Evolutionary conservation across 2,113 vertebrate species (phyloP).

Genomic region (Grammomys dolichurus): DNA sequence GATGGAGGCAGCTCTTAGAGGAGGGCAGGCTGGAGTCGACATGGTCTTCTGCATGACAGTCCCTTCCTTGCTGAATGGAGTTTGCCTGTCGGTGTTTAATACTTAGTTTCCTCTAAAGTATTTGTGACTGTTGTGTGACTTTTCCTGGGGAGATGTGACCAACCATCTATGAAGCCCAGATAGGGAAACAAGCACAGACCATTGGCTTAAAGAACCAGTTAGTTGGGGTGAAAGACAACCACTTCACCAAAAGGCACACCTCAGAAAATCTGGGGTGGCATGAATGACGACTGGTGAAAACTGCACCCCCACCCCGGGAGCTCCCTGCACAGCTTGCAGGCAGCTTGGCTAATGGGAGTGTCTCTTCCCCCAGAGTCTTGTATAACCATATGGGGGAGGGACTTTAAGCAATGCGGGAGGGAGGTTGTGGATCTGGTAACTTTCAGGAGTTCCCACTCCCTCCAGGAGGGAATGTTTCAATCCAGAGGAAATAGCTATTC

Average conservation of each 20-base stretch:
- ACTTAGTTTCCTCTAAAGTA: neutral
- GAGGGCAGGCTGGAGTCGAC: neutral
- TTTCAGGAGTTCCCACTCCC: neutral
- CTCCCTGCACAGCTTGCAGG: neutral
- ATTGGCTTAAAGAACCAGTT: neutral
- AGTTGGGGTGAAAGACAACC: neutral
- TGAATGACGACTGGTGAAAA: neutral
- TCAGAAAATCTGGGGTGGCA: too few relatives aligned
- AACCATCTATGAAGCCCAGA: neutral
- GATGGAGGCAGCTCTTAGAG: neutral
- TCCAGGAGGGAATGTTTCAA: neutral
- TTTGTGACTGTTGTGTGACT: neutral
- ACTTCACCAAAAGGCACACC: neutral
- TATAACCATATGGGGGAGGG: too few relatives aligned
- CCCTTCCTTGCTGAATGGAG: neutral
- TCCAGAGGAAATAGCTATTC: neutral
- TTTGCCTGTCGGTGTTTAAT: neutral
- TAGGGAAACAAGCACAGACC: neutral
- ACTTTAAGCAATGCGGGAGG: neutral
- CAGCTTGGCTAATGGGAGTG: neutral
- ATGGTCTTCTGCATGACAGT: neutral
- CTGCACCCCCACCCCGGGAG: neutral
- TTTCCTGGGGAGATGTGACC: neutral
- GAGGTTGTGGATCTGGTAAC: neutral
- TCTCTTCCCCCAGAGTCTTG: neutral